These are phyloP conservation scores for Therioaphis trifolii DNA, from an alignment of 2,888 invertebrate genomes.

Conservation along the genomic window DNA sequence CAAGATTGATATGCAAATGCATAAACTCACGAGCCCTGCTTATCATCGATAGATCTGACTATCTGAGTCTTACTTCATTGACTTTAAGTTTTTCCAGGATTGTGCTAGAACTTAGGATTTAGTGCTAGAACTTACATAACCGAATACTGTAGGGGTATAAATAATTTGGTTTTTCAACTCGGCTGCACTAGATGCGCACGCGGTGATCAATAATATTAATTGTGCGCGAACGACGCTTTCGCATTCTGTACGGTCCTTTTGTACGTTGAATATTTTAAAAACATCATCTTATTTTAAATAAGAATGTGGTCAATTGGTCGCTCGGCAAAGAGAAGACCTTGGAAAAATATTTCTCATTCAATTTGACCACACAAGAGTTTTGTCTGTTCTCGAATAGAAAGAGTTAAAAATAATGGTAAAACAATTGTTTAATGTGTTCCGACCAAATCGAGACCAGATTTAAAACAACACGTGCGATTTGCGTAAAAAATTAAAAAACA, in stretches of 20 bases:
- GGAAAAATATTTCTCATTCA: slow-evolving; percentile 27
- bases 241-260: not conserved
- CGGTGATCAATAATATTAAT: not conserved
- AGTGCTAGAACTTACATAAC: no score
- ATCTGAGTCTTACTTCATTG: no score
- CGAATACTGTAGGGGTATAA: no score
- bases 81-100: no score
- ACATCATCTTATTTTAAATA: not conserved
- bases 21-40: no score
- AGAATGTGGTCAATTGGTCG: not conserved
- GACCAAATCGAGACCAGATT: slow-evolving; percentile 6
- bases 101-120: no score
- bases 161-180: no score
- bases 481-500: not conserved
- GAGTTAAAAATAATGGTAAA: slow-evolving; percentile 43
- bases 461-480: slow-evolving; percentile 19
- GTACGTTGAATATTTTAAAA: not conserved
- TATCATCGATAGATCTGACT: no score
- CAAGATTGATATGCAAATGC: no score
- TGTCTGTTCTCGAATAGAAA: not conserved
- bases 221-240: not conserved
- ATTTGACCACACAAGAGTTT: slow-evolving; percentile 39
- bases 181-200: no score
- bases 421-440: slow-evolving; percentile 37
- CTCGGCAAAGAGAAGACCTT: slow-evolving; percentile 1